Percentiles rank a stretch among this genome's conserved stretches.
Conservation (phyloP, 2,113 vertebrate genomes). For the Lagopus leucura region DNA sequence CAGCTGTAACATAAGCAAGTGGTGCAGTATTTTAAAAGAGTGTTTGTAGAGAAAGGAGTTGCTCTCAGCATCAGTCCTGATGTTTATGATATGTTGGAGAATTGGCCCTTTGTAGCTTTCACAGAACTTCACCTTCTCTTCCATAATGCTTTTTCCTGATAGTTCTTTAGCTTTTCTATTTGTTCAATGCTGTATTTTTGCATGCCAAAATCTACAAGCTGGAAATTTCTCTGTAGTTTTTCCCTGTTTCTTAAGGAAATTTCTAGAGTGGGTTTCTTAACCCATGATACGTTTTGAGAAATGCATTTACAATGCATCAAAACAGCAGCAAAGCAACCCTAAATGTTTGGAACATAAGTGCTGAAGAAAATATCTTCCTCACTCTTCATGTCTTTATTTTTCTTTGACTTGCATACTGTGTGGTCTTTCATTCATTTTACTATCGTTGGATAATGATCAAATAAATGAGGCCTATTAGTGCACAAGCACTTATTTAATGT, state of each 20-base stretch:
- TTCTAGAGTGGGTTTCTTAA: background rate
- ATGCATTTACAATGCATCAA: background rate
- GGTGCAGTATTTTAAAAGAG: background rate
- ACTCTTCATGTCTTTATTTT: background rate
- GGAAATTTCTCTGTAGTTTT: background rate
- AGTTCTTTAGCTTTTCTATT: background rate
- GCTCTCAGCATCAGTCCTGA: background rate
- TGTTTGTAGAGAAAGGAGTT: background rate
- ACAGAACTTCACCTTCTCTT: background rate
- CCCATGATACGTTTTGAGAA: background rate
- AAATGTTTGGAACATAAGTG: background rate
- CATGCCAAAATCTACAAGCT: background rate
- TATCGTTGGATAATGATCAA: constrained; percentile 44
- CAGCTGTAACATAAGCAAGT: background rate
- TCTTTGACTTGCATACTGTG: background rate
- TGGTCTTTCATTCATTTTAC: constrained; percentile 58
- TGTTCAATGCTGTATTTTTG: background rate
- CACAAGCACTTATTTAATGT: constrained; percentile 62
- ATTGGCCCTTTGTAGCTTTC: background rate
- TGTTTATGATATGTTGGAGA: background rate
- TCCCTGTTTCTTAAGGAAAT: background rate
- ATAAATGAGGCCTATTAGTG: constrained; percentile 54
- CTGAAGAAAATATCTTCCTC: constrained; percentile 13
- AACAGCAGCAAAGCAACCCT: background rate
- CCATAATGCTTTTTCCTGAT: background rate